Evolutionary conservation across 2,888 invertebrate genomes (phyloP), one percentile per base, ranked within the genome.

Genomic region (Heliconius erato): DNA sequence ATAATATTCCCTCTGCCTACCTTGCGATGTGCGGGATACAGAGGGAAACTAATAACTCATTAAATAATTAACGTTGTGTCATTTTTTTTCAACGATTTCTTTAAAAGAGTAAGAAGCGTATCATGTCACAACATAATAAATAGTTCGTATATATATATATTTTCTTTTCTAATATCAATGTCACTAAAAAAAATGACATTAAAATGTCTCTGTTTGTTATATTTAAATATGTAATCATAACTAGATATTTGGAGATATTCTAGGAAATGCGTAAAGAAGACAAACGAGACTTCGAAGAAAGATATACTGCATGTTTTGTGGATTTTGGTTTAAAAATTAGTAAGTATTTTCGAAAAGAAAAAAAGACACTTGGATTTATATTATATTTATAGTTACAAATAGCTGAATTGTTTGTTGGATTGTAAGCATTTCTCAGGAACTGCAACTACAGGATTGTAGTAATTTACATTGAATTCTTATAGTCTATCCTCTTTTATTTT

Each of bases 291-390:
- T 95, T 95, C 81, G 95, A 95, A 87, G 92, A 93, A 54, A 91
- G 95, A 88, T 95, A 94, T 87, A 88, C 91, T 32, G 92, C 94
- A 81, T 96, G 96, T 85, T 94, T 95, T 86, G 85, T 92, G 67
- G 96, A 96, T 90, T 94, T 95, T 86, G 93, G 92, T 49, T 79
- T 95, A 6, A 96, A 96, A 92, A 94, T 91, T 82, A 91, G 96
- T 95, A 87, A 89, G 88, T 54, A 89, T 65, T 12, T 28, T 44
- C 0, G 6, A 9, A 9, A 3, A 32, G 28, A 11, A 40, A 40
- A 3, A 40, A 40, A 19, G 11, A 44, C n/a, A 44, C 14, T 40
- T 16, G 3, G 12, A 32, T 32, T 32, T 32, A 32, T n/a, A n/a
- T n/a, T n/a, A n/a, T n/a, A n/a, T n/a, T 32, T 32, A 32, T 32